Conservation (phyloP, 2,888 invertebrate species). For the Drosophila paranaensis region DNA sequence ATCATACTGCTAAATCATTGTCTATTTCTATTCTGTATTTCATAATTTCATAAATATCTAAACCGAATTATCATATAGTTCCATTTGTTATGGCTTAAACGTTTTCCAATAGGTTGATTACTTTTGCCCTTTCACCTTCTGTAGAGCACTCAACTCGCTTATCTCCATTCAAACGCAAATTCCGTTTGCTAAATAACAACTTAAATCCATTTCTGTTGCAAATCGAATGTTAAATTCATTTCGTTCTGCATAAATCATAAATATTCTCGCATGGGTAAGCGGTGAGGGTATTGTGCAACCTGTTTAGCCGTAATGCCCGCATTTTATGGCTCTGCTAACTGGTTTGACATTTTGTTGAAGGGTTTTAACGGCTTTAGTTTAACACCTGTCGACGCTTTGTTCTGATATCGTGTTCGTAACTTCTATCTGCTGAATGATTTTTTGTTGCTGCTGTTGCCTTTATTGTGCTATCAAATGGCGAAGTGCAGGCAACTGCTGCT, state of each 20-base stretch:
- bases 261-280: neutral
- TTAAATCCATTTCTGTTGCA: neutral
- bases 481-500: conserved; percentile 39
- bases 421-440: conserved; percentile 11
- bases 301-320: neutral
- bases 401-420: conserved; percentile 25
- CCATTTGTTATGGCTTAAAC: too few species aligned
- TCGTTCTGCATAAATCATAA: neutral
- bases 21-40: too few species aligned
- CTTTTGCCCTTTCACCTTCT: too few species aligned
- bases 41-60: too few species aligned
- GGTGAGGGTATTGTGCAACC: neutral
- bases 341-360: conserved; percentile 35
- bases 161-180: neutral
- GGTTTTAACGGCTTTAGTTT: conserved; percentile 43
- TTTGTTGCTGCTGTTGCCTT: conserved; percentile 28
- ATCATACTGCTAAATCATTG: too few species aligned
- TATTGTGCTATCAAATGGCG: conserved; percentile 57
- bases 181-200: neutral
- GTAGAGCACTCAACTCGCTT: too few species aligned
- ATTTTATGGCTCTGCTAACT: conserved; percentile 4
- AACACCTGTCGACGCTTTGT: conserved; percentile 46
- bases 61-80: too few species aligned
- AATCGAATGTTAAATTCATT: neutral
- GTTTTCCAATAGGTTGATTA: too few species aligned